Evolutionary conservation across 2,113 vertebrate species (phyloP), one percentile per base, ranked within the genome.

Genomic region (Nibea coibor): DNA sequence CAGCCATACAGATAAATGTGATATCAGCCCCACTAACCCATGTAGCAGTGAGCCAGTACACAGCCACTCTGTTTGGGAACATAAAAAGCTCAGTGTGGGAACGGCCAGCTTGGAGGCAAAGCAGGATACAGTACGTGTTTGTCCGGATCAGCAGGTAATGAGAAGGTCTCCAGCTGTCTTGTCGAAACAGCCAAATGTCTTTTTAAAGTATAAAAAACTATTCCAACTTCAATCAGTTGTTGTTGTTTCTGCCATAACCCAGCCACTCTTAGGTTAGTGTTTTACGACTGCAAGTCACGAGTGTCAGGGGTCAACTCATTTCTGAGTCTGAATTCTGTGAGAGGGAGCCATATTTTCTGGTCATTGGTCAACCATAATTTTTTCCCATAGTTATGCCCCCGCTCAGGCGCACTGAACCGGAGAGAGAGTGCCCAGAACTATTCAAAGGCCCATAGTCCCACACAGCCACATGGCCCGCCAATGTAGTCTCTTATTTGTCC

Each of bases 11-110:
- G 91, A 92, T 85, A 92, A 85, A 81, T 92, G 89, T 88, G 90
- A 94, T 93, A 93, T 91, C 90, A 93, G 93, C 94, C 77, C 93
- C 72, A 57, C 84, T 79, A 84, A 87, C 93, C 90, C 56, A 58
- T 70, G 61, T 35, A 69, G 62, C 47, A 63, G 74, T 12, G 69
- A 81, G 56, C 42, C 47, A 0, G 12, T 42, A 77, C 85, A 87
- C 64, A 74, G 45, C 67, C 11, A 45, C 47, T 75, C 83, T 86
- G 75, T 83, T 66, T 63, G 68, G 63, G 43, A 47, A 69, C 54
- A 82, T 59, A 59, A 76, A 86, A 79, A 65, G 59, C 86, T 77
- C 81, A 77, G 74, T 86, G 81, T 90, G 76, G 56, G 76, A 84
- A 59, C 31, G 3, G 58, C 43, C 48, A 45, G 62, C 17, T 35